Conservation (phyloP, 2,113 vertebrate species). For the Bothrops jararaca region DNA sequence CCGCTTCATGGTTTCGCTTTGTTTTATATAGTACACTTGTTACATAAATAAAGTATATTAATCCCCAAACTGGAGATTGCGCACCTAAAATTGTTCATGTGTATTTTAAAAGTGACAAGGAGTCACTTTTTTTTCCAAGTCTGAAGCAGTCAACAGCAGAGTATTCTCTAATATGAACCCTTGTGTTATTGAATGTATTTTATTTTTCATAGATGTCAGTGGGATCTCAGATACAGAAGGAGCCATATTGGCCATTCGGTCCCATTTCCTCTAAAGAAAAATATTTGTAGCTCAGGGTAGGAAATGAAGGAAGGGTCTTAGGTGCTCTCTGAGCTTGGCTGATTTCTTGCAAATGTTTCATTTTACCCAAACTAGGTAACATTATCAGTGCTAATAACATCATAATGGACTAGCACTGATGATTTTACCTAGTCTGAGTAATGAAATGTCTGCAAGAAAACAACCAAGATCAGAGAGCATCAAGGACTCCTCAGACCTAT, state of each 20-base stretch:
- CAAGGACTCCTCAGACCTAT: background rate
- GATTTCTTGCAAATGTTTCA: background rate
- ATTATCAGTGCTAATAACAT: background rate
- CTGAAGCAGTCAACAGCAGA: background rate
- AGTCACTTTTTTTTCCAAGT: background rate
- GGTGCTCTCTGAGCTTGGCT: background rate
- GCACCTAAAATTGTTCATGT: background rate
- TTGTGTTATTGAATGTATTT: background rate
- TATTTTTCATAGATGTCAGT: background rate
- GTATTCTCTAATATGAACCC: background rate
- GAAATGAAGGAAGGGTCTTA: background rate
- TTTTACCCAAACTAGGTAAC: no score
- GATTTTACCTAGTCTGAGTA: background rate
- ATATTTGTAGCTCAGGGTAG: background rate
- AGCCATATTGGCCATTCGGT: background rate
- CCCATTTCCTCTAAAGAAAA: background rate
- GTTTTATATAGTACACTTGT: background rate
- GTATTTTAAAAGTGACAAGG: background rate
- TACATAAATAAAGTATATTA: background rate
- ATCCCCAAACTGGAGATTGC: background rate
- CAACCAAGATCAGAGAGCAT: background rate
- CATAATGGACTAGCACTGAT: background rate
- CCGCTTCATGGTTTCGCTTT: background rate
- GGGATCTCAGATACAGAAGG: background rate
- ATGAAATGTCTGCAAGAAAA: background rate